Evolutionary conservation across 2,888 invertebrate genomes (phyloP).

Genomic region (Nomada fabriciana): DNA sequence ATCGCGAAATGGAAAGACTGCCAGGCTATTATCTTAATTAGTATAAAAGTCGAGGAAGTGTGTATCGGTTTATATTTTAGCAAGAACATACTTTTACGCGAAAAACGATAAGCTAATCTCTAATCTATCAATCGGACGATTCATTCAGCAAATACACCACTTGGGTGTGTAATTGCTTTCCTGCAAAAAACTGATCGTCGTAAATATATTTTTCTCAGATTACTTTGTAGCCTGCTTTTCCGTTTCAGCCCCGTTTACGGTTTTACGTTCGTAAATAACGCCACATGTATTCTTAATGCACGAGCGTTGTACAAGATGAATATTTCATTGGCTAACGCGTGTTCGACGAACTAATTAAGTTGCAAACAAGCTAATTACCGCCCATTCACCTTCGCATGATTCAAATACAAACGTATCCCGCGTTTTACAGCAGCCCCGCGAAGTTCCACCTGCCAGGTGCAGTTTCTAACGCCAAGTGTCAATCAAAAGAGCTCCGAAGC

Average conservation of each 20-base stretch:
- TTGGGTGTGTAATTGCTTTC: background rate
- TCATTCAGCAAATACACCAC: background rate
- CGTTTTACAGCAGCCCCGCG: background rate
- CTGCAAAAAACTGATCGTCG: background rate
- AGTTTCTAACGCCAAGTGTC: slow-evolving; percentile 2
- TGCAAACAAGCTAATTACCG: slow-evolving; percentile 34
- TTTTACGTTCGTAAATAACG: background rate
- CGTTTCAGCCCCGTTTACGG: background rate
- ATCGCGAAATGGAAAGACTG: background rate
- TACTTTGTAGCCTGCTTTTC: background rate
- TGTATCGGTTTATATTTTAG: background rate
- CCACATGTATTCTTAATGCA: background rate
- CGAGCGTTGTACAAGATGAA: slow-evolving; percentile 3
- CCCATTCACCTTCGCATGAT: slow-evolving; percentile 24
- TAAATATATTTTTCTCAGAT: background rate
- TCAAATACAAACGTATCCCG: background rate
- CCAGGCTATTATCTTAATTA: background rate
- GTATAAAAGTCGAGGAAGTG: background rate
- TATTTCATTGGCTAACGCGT: slow-evolving; percentile 18
- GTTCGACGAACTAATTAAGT: slow-evolving; percentile 34
- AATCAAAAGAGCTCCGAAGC: background rate
- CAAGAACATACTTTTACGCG: background rate
- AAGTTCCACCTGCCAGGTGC: background rate
- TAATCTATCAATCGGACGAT: too few species aligned
- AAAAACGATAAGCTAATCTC: background rate